Percentiles rank a stretch among this genome's conserved stretches.
Conservation (phyloP, 2,888 invertebrate species). For the Bhutanitis thaidina region DNA sequence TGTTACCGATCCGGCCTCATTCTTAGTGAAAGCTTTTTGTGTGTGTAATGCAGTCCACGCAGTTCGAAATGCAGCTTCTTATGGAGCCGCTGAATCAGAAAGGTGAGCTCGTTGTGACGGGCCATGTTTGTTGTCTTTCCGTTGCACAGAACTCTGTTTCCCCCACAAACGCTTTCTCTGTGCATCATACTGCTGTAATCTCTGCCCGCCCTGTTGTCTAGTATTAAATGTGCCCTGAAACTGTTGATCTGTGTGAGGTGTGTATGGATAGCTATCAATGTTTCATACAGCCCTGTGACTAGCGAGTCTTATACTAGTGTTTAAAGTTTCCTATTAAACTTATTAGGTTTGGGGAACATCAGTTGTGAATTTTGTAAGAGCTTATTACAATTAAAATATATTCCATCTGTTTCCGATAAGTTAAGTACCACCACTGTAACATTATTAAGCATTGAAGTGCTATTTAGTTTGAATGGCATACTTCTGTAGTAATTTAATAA, state of each 20-base stretch:
- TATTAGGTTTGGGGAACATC: neutral
- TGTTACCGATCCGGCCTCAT: constrained; percentile 39
- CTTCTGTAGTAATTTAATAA: too few species aligned
- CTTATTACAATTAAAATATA: too few species aligned
- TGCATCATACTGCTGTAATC: constrained; percentile 22
- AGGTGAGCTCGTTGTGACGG: constrained; percentile 66
- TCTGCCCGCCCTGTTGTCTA: constrained; percentile 32
- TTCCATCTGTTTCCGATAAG: too few species aligned
- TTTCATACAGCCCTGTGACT: constrained; percentile 25
- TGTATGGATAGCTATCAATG: constrained; percentile 22
- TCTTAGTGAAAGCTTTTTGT: constrained; percentile 72
- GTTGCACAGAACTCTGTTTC: constrained; percentile 42
- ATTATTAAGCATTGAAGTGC: too few species aligned
- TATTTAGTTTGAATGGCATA: too few species aligned
- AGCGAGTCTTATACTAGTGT: neutral
- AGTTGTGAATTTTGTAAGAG: neutral
- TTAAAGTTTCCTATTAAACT: neutral
- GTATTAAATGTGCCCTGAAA: constrained; percentile 9
- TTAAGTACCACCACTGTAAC: too few species aligned
- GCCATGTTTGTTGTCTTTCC: constrained; percentile 37
- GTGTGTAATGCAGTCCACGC: constrained; percentile 62
- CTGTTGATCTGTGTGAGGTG: constrained; percentile 16
- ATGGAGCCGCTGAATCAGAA: constrained; percentile 67
- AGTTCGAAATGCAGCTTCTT: constrained; percentile 59
- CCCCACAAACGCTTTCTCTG: constrained; percentile 20